Evolutionary conservation across 2,113 vertebrate species (phyloP).

Genomic region (Syrmaticus mikado): DNA sequence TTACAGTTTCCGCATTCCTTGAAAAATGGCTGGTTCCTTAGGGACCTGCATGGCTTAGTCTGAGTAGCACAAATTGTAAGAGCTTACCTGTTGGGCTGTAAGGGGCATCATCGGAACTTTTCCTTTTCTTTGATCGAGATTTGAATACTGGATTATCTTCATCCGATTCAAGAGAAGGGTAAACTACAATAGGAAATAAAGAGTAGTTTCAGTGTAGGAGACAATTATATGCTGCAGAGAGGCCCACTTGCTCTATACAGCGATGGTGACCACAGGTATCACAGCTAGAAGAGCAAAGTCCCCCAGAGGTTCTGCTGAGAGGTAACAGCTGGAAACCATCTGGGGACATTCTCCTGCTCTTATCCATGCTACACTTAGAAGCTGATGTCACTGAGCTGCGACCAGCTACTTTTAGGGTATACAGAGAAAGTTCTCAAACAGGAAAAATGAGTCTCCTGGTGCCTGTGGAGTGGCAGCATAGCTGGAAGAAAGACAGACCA

Average conservation of each 20-base stretch:
- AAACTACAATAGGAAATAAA: conserved; percentile 81
- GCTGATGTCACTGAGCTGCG: neutral
- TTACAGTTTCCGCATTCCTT: neutral
- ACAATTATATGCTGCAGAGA: neutral
- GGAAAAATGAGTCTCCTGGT: neutral
- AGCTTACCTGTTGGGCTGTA: conserved; percentile 94
- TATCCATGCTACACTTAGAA: neutral
- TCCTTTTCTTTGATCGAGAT: conserved; percentile 98
- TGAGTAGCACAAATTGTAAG: neutral
- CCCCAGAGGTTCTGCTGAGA: neutral
- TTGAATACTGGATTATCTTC: conserved; percentile 99
- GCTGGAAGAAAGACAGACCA: neutral
- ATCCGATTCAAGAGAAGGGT: conserved; percentile 96
- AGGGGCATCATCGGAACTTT: conserved; percentile 95
- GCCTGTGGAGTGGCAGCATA: neutral
- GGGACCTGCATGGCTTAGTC: neutral
- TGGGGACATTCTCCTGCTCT: neutral
- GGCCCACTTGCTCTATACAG: neutral
- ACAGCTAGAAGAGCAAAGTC: neutral
- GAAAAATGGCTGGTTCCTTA: neutral
- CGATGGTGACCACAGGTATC: neutral
- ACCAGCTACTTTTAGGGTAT: neutral
- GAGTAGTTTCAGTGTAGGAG: neutral
- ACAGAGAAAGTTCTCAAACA: neutral
- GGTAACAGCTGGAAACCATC: neutral